phyloP scores from a whole-genome alignment of 2,888 invertebrate genomes.

The Drosophila glabriapex region DNA sequence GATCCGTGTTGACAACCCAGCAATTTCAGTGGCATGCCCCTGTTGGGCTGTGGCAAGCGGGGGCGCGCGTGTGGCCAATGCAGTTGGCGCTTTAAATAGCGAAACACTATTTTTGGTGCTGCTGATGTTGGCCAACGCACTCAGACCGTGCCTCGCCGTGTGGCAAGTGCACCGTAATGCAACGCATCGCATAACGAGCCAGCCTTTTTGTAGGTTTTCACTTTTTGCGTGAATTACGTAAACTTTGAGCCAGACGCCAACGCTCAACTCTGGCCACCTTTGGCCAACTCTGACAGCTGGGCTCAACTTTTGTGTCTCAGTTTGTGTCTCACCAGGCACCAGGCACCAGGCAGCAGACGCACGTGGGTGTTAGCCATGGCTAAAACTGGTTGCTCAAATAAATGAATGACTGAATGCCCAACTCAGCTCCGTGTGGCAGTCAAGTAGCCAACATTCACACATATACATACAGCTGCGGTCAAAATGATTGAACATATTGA shows the following conservation, averaged over 20 bases:
- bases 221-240: slow-evolving; percentile 42
- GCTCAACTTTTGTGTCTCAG: slow-evolving; percentile 41
- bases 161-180: slow-evolving; percentile 47
- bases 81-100: slow-evolving; percentile 55
- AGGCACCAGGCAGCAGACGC: slow-evolving; percentile 11
- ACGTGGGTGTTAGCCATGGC: slow-evolving; percentile 56
- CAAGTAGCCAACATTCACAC: slow-evolving; percentile 27
- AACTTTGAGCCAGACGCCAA: slow-evolving; percentile 42
- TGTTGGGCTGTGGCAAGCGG: not conserved
- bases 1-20: slow-evolving; percentile 50
- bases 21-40: slow-evolving; percentile 50
- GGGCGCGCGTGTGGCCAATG: slow-evolving; percentile 60
- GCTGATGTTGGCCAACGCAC: slow-evolving; percentile 29
- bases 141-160: slow-evolving; percentile 19
- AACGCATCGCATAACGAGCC: slow-evolving; percentile 31
- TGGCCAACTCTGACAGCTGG: slow-evolving; percentile 16
- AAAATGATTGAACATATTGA: not conserved
- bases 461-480: not conserved
- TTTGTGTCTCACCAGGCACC: not conserved
- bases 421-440: slow-evolving; percentile 37
- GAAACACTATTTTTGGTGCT: slow-evolving; percentile 41
- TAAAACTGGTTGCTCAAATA: slow-evolving; percentile 45
- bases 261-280: slow-evolving; percentile 10
- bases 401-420: slow-evolving; percentile 12
- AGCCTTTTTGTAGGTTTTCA: slow-evolving; percentile 26